Conservation (phyloP, 2,888 invertebrate species). For the Stenichneumon culpator region DNA sequence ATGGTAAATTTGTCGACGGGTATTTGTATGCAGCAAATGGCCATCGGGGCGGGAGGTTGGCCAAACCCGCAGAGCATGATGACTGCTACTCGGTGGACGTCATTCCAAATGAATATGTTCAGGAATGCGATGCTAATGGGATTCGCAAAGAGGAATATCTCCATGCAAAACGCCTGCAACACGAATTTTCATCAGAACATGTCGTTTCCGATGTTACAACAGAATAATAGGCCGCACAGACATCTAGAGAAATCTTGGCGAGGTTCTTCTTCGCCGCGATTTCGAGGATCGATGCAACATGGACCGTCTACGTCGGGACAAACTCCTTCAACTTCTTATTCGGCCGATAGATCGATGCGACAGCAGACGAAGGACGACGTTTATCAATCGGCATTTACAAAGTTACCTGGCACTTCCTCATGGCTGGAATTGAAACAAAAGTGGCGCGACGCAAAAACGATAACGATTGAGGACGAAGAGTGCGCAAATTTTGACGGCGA, state of each 20-base stretch:
- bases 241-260: constrained; percentile 31
- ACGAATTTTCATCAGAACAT: constrained; percentile 69
- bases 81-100: constrained; percentile 56
- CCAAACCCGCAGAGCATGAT: constrained; percentile 31
- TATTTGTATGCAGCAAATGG: constrained; percentile 53
- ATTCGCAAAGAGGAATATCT: constrained; percentile 57
- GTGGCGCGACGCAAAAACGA: constrained; percentile 82
- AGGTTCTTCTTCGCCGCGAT: constrained; percentile 11
- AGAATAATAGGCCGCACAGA: constrained; percentile 35
- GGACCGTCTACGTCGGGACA: constrained; percentile 37
- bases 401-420: constrained; percentile 74
- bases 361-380: constrained; percentile 25
- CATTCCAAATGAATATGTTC: constrained; percentile 60
- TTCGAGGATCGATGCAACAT: constrained; percentile 31
- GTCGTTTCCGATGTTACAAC: constrained; percentile 34
- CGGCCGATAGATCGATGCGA: constrained; percentile 4
- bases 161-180: constrained; percentile 70
- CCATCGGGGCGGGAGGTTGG: constrained; percentile 38
- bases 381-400: constrained; percentile 74
- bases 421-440: constrained; percentile 82
- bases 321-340: constrained; percentile 19
- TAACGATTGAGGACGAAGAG: constrained; percentile 83
- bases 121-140: constrained; percentile 57
- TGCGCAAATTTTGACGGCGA: constrained; percentile 60
- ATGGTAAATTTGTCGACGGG: constrained; percentile 28